phyloP scores from a whole-genome alignment of 2,888 invertebrate species.

The Phaedon cochleariae region DNA sequence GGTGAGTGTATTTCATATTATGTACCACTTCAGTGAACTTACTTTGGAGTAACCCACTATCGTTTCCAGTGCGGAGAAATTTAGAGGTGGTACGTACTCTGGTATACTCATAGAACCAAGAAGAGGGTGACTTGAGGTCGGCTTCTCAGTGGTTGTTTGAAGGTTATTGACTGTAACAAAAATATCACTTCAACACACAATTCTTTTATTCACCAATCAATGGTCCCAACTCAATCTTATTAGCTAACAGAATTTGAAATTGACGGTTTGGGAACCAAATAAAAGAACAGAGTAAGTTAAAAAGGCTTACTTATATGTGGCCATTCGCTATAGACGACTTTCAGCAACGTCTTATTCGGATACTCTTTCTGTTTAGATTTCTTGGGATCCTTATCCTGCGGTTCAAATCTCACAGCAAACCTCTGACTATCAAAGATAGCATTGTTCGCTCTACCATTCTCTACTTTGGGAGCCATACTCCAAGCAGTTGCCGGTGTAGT shows the following conservation, averaged over 20 bases:
- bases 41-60: conserved; percentile 74
- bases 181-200: background rate
- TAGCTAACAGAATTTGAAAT: too few relatives aligned
- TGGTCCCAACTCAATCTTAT: too few relatives aligned
- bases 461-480: conserved; percentile 55
- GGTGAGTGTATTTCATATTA: background rate
- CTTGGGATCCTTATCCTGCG: conserved; percentile 35
- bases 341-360: conserved; percentile 44
- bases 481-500: conserved; percentile 51
- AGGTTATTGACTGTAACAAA: conserved; percentile 67
- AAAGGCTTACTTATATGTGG: conserved; percentile 63
- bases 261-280: too few relatives aligned
- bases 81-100: conserved; percentile 64
- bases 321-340: conserved; percentile 62
- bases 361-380: conserved; percentile 34
- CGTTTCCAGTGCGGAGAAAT: conserved; percentile 64
- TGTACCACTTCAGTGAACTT: conserved; percentile 17
- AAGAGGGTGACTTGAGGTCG: conserved; percentile 61
- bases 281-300: conserved; percentile 29
- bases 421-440: conserved; percentile 43
- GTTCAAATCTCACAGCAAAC: conserved; percentile 50
- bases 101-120: conserved; percentile 66
- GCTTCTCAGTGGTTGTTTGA: conserved; percentile 58
- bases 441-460: conserved; percentile 49
- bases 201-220: background rate